Evolutionary conservation across 2,797 vertebrate species (phyloP).

Genomic region (Heliangelus exortis): DNA sequence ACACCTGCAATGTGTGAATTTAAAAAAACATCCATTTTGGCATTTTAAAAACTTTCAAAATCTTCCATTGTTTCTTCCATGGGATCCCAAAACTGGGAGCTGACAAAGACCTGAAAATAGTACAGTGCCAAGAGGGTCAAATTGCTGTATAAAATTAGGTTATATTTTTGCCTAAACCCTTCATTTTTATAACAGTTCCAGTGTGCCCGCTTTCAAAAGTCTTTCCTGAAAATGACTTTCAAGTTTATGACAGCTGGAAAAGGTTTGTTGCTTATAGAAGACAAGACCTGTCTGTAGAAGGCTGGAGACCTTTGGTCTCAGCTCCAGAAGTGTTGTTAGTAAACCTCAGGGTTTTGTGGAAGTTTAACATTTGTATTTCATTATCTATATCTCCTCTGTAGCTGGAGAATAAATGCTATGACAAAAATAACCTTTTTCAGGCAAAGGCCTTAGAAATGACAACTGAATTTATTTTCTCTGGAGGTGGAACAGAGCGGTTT

Average conservation of each 20-base stretch:
- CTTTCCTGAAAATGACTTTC: background rate
- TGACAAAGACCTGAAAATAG: rapidly evolving
- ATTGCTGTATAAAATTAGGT: background rate
- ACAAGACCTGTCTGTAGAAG: no score
- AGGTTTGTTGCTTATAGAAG: background rate
- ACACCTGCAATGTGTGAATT: rapidly evolving
- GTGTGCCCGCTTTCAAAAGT: background rate
- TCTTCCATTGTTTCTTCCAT: background rate
- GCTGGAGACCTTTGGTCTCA: background rate
- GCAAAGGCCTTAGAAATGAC: background rate
- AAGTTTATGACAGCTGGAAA: background rate
- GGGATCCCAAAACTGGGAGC: rapidly evolving
- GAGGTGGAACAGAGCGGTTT: background rate
- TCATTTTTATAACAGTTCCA: background rate
- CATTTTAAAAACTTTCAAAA: background rate
- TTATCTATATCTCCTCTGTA: background rate
- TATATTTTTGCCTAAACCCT: background rate
- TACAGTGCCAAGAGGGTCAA: background rate
- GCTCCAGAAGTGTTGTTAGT: background rate
- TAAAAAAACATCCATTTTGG: background rate
- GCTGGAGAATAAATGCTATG: background rate
- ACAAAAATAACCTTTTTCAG: background rate
- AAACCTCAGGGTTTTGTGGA: background rate
- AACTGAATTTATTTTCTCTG: background rate
- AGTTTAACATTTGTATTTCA: background rate